phyloP scores from a whole-genome alignment of 2,113 vertebrate species.

The Pogonocichla stellata region DNA sequence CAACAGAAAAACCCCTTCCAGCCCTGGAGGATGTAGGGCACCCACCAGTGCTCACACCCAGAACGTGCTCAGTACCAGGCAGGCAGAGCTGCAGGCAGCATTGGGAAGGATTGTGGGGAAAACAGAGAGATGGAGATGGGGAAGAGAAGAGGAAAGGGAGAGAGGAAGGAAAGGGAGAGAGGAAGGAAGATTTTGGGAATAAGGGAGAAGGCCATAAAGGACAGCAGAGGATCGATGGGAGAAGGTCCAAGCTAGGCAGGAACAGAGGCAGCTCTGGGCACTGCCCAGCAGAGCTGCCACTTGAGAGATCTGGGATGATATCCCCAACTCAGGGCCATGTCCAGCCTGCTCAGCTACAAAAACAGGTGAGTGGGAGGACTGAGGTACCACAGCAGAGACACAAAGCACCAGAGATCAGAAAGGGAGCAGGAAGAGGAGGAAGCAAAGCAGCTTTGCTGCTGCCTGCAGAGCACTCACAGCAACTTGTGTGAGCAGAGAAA shows the following conservation, averaged over 20 bases:
- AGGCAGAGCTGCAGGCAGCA: neutral
- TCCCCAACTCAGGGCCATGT: neutral
- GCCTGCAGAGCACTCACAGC: neutral
- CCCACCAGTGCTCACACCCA: neutral
- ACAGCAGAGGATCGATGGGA: neutral
- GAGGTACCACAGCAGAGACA: neutral
- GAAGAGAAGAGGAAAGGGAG: neutral
- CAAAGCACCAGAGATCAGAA: neutral
- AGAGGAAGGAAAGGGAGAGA: neutral
- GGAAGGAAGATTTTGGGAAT: neutral
- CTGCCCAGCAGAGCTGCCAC: neutral
- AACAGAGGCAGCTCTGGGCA: neutral
- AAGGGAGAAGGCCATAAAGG: neutral
- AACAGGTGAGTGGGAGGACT: neutral
- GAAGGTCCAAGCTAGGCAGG: neutral
- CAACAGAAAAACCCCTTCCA: neutral
- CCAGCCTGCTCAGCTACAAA: neutral
- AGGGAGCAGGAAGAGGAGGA: neutral
- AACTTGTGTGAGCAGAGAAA: neutral
- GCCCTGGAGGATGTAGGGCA: neutral
- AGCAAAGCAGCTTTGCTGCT: neutral
- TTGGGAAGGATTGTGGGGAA: neutral
- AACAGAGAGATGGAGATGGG: neutral
- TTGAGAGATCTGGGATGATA: neutral
- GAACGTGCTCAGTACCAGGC: neutral